Percentiles rank a stretch among this genome's conserved stretches.
Evolutionary conservation across 2,888 invertebrate genomes (phyloP).

Genomic region (Tenthredo scrophulariae): DNA sequence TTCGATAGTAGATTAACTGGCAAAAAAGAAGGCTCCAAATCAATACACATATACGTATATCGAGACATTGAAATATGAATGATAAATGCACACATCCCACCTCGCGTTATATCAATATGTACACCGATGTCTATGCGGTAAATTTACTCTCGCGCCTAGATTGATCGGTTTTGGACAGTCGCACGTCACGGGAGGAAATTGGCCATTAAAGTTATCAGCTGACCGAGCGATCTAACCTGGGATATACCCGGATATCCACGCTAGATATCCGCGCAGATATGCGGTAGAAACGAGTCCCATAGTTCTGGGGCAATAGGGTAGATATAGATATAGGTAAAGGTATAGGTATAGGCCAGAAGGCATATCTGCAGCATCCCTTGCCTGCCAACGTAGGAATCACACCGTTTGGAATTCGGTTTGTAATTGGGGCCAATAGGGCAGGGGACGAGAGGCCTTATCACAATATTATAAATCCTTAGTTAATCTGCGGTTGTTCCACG

Average conservation of each 20-base stretch:
- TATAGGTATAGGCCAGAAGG: not conserved
- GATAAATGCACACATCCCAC: not conserved
- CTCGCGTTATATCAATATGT: constrained; percentile 10
- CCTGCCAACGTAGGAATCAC: not conserved
- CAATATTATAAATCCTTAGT: constrained; percentile 52
- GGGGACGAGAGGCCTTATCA: constrained; percentile 43
- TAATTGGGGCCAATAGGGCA: constrained; percentile 44
- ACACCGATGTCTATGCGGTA: constrained; percentile 2
- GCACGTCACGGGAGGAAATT: constrained; percentile 36
- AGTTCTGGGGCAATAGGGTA: not conserved
- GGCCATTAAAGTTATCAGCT: constrained; percentile 45
- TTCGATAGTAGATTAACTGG: not conserved
- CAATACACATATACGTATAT: not conserved
- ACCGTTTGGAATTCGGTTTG: constrained; percentile 34
- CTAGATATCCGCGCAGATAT: constrained; percentile 26
- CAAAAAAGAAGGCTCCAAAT: not conserved
- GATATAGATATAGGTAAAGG: not conserved
- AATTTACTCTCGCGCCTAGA: not conserved
- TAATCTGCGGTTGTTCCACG: constrained; percentile 50
- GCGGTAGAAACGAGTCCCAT: not conserved
- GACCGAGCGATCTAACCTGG: constrained; percentile 31
- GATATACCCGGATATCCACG: constrained; percentile 14
- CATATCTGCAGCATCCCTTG: constrained; percentile 23
- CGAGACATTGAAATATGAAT: constrained; percentile 7
- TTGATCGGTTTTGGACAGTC: constrained; percentile 49